Percentiles rank a stretch among this genome's conserved stretches.
These are phyloP conservation scores for Heliornis fulica DNA, from an alignment of 2,113 vertebrate genomes.

Conservation along the genomic window DNA sequence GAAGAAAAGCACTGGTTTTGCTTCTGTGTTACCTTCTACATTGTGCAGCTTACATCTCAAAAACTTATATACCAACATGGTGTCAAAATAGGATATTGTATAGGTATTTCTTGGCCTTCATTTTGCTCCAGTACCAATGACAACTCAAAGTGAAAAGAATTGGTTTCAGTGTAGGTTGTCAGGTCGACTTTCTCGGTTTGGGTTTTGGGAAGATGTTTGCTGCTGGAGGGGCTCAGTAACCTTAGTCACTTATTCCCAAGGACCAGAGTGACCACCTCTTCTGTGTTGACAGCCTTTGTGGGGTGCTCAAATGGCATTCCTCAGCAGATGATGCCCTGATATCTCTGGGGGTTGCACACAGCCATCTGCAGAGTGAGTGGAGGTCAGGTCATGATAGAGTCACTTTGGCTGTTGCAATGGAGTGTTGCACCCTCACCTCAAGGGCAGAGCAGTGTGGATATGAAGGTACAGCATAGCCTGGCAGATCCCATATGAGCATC, in stretches of 20 bases:
- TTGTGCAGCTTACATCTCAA: background rate
- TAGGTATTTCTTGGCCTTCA: background rate
- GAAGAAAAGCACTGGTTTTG: background rate
- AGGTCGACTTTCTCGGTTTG: background rate
- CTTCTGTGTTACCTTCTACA: fast-evolving
- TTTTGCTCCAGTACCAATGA: background rate
- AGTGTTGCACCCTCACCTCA: fast-evolving
- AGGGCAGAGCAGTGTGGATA: background rate
- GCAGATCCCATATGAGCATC: fast-evolving
- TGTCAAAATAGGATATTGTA: background rate
- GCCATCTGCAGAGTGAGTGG: background rate
- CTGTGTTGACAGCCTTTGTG: fast-evolving
- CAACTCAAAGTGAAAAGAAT: background rate
- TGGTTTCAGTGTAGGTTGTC: background rate
- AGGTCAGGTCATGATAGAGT: background rate
- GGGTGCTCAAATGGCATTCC: background rate
- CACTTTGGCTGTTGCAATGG: fast-evolving
- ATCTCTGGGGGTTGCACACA: background rate
- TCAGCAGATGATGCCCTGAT: background rate
- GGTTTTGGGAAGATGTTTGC: background rate
- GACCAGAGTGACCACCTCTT: fast-evolving
- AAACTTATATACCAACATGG: background rate
- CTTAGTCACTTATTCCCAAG: fast-evolving
- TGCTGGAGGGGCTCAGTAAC: fast-evolving
- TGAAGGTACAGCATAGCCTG: fast-evolving